Base-by-base conservation (phyloP, 2,113 vertebrate species). In the Sphaerodactylus townsendi region DNA sequence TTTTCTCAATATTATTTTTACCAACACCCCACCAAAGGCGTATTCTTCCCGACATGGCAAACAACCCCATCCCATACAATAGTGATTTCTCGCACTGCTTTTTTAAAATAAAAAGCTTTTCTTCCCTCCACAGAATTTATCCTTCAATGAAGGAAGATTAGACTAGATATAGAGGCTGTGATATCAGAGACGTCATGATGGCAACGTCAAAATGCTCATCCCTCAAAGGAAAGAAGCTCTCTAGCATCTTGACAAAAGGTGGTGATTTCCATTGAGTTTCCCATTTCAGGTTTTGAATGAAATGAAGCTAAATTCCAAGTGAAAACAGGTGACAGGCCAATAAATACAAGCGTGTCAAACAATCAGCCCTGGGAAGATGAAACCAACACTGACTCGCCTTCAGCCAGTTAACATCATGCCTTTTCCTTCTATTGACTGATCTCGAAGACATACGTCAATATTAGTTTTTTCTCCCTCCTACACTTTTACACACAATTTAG, bases 111-210 rank as follows among this genome's bases (percentile, higher is more conserved):
- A 44, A 70, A 9, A 17, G 13, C 41, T 33, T 48, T 73, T 46
- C 50, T n/a, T 41, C 9, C 9, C 30, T 14, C 59, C 72, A 33
- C 17, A 28, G 3, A 88, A 90, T 68, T 84, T 35, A 79, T 33
- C 80, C 79, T 82, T 33, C 14, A 74, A 3, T 1, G 5, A 15
- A 77, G 64, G 48, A 1, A 2, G 5, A 48, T 37, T 35, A 33
- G 5, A 81, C 82, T 75, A 66, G 76, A 86, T 46, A 19, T 71
- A 75, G 53, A 81, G 68, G 23, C 82, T 83, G 79, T 33, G 48
- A 44, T 71, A 65, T 33, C 64, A 17, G 28, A 74, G 41, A 21
- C 88, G 83, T 90, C 65, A 23, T 71, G 83, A 62, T 35, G 81
- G 77, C 74, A 1, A 46, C 68, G 64, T 84, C 65, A 48, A 65